Conservation (phyloP, 1,140 invertebrate species). For the Bilobella aurantiaca region DNA sequence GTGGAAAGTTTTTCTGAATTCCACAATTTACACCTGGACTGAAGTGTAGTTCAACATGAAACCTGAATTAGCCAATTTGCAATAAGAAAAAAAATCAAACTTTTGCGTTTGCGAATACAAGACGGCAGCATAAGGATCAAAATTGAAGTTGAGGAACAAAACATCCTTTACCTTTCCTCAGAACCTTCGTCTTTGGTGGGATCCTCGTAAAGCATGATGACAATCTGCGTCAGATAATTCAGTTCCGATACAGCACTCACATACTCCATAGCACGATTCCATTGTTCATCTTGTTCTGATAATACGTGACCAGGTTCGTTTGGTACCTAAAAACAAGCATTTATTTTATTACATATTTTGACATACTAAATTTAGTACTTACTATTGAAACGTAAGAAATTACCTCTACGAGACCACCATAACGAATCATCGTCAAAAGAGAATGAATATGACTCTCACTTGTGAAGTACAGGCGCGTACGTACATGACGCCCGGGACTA, state of each 20-base stretch:
- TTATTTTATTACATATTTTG: not conserved
- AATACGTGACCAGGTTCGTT: not conserved
- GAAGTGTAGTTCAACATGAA: slow-evolving; percentile 95
- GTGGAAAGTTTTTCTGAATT: slow-evolving; percentile 84
- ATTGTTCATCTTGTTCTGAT: slow-evolving; percentile 76
- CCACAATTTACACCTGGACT: slow-evolving; percentile 94
- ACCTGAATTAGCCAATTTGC: too few relatives aligned
- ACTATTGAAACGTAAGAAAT: slow-evolving; percentile 37
- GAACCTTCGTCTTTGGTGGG: slow-evolving; percentile 85
- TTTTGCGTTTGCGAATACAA: not conserved
- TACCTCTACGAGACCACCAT: slow-evolving; percentile 82
- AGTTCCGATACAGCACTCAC: slow-evolving; percentile 93
- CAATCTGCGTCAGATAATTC: slow-evolving; percentile 99
- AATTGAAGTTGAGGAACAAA: not conserved
- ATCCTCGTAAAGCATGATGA: slow-evolving; percentile 99
- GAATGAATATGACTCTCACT: slow-evolving; percentile 99
- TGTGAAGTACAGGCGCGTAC: slow-evolving; percentile 95
- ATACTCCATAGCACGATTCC: slow-evolving; percentile 96
- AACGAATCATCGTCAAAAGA: slow-evolving; percentile 85
- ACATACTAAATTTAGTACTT: not conserved
- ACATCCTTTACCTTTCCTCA: slow-evolving; percentile 54
- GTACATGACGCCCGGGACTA: slow-evolving; percentile 91
- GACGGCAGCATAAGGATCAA: too few relatives aligned
- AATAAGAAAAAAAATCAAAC: not conserved
- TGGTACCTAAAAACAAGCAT: slow-evolving; percentile 2